Percentiles rank a stretch among this genome's conserved stretches.
These are phyloP conservation scores for Tipula lateralis DNA, from an alignment of 2,888 invertebrate species.

Conservation along the genomic window DNA sequence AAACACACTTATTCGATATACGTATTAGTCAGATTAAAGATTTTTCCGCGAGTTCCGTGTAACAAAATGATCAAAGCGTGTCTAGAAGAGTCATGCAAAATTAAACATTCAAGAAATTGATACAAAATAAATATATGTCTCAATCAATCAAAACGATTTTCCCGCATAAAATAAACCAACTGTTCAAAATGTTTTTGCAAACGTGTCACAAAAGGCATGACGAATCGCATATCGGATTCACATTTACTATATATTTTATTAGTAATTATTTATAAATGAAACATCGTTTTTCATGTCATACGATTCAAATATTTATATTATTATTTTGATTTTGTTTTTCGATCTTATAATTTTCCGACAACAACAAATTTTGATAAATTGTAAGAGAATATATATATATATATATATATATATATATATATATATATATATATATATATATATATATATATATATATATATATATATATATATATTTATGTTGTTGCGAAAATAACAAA, in stretches of 20 bases:
- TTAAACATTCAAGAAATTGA: too few species aligned
- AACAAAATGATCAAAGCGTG: too few species aligned
- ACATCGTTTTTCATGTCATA: conserved; percentile 2
- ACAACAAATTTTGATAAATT: conserved; percentile 13
- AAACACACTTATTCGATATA: too few species aligned
- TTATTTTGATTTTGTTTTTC: neutral
- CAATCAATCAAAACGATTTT: neutral
- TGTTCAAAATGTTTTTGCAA: neutral
- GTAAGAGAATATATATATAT: neutral
- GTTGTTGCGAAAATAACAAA: neutral
- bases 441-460: too few species aligned
- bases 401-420: too few species aligned
- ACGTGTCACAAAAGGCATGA: neutral
- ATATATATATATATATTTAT: too few species aligned
- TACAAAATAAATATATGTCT: neutral
- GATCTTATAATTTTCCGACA: neutral
- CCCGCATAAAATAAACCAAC: neutral
- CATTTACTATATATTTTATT: neutral
- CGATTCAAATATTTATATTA: neutral
- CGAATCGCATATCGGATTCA: neutral
- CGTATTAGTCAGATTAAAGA: too few species aligned
- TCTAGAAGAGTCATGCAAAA: too few species aligned
- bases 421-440: too few species aligned
- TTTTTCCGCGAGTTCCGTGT: neutral
- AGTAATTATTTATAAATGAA: neutral